Evolutionary conservation across 2,888 invertebrate species (phyloP).

Genomic region (Troides helena): DNA sequence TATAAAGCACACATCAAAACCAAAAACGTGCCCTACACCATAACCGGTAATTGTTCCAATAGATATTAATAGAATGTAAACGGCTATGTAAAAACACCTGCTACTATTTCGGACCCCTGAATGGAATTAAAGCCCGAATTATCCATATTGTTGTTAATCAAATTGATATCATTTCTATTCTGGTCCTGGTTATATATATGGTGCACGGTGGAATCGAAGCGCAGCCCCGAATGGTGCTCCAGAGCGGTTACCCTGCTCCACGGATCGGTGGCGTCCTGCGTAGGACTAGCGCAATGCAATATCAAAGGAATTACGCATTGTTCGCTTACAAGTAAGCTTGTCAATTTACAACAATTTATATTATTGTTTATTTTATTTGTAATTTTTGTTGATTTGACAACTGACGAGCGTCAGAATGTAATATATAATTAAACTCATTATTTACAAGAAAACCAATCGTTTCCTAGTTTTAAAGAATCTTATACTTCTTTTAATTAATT

Average conservation of each 20-base stretch:
- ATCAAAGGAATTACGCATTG: slow-evolving; percentile 42
- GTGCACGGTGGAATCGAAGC: slow-evolving; percentile 39
- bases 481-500: too few relatives aligned
- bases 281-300: slow-evolving; percentile 58
- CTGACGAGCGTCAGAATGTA: too few relatives aligned
- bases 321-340: slow-evolving; percentile 52
- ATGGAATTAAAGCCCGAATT: slow-evolving; percentile 53
- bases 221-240: slow-evolving; percentile 62
- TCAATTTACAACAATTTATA: too few relatives aligned
- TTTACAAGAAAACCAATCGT: too few relatives aligned
- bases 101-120: slow-evolving; percentile 30
- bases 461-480: too few relatives aligned
- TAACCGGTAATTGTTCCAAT: too few relatives aligned
- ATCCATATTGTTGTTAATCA: slow-evolving; percentile 47
- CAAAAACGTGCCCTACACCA: too few relatives aligned
- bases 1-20: too few relatives aligned
- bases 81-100: background rate
- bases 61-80: background rate
- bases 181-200: slow-evolving; percentile 58
- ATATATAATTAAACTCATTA: too few relatives aligned
- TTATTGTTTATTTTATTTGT: too few relatives aligned
- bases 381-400: too few relatives aligned
- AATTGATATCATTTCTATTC: slow-evolving; percentile 59
- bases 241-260: slow-evolving; percentile 62
- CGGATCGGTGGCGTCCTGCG: slow-evolving; percentile 53